phyloP scores from a whole-genome alignment of 2,113 vertebrate species.

The Axis porcinus region DNA sequence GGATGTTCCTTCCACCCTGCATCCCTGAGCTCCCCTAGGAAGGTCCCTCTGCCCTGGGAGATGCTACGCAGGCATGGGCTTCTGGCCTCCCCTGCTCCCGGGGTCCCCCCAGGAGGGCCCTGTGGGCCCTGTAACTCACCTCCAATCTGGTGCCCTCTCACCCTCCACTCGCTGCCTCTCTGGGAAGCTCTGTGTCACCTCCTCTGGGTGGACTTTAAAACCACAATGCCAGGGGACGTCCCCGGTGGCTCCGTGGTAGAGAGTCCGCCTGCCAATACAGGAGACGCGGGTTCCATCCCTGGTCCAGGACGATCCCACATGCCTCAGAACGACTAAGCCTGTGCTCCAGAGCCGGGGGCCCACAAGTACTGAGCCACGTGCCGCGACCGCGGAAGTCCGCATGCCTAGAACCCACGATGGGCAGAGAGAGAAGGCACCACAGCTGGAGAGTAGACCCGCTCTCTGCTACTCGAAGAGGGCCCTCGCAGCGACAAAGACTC shows the following conservation, averaged over 20 bases:
- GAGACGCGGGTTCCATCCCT: background rate
- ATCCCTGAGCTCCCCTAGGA: background rate
- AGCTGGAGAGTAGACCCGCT: background rate
- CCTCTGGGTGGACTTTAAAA: background rate
- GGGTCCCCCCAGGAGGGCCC: too few species aligned
- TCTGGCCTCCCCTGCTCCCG: background rate
- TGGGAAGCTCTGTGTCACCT: background rate
- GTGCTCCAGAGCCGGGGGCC: background rate
- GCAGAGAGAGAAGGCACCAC: background rate
- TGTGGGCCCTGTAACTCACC: background rate
- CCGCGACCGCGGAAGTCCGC: rapidly evolving
- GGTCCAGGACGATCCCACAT: background rate
- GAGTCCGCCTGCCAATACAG: background rate
- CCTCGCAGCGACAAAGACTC: background rate
- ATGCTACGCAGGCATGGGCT: rapidly evolving
- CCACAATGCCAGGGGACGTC: background rate
- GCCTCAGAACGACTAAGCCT: background rate
- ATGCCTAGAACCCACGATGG: background rate
- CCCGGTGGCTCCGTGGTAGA: background rate
- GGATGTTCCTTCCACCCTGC: background rate
- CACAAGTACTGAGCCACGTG: rapidly evolving
- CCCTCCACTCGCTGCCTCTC: rapidly evolving
- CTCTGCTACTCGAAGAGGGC: background rate
- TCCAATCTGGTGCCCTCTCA: background rate
- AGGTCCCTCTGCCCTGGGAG: background rate